Evolutionary conservation across 1,140 invertebrate genomes (phyloP), one percentile per base, ranked within the genome.

Genomic region (Euwallacea fornicatus): DNA sequence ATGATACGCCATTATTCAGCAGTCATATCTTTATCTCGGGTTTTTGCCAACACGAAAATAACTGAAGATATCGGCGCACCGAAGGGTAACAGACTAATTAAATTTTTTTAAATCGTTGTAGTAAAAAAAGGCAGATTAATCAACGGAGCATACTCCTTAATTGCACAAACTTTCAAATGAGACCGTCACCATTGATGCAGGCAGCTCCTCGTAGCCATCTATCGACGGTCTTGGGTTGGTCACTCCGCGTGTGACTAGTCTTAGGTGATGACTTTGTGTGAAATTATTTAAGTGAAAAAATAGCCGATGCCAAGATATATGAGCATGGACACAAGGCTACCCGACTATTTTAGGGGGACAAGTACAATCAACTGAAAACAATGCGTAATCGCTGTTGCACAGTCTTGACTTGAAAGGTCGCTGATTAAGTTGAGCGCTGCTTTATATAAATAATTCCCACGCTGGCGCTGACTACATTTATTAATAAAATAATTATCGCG

Each of bases 401-500:
- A 66, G 21, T 42, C 61, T 64, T 50, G 21, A 64, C 50, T 56
- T 66, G 42, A 61, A 60, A 68, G 42, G 58, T 47, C 60, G 66
- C 66, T 50, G 66, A 68, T 68, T 68, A 68, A 59, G 66, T 60
- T 60, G 11, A 58, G 46, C 58, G 43, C 42, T 47, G 42, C 11
- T 47, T 68, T 60, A 50, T 50, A 58, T 60, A 60, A 60, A 68
- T 60, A 60, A 61, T 68, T 68, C 66, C 66, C 66, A 68, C 66
- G 66, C 66, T 68, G 66, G 56, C 66, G 58, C 56, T 68, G 55
- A 68, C 58, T 56, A 58, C n/a, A 58, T 66, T 59, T 68, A 68
- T 68, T 68, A 68, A 66, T 66, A 42, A 56, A 66, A 66, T 66
- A 66, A 66, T 66, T 66, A 66, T 44, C 64, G 7, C 15, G 13